Percentiles rank a stretch among this genome's conserved stretches.
Evolutionary conservation across 2,888 invertebrate genomes (phyloP).

Genomic region (Saturnia pavonia): DNA sequence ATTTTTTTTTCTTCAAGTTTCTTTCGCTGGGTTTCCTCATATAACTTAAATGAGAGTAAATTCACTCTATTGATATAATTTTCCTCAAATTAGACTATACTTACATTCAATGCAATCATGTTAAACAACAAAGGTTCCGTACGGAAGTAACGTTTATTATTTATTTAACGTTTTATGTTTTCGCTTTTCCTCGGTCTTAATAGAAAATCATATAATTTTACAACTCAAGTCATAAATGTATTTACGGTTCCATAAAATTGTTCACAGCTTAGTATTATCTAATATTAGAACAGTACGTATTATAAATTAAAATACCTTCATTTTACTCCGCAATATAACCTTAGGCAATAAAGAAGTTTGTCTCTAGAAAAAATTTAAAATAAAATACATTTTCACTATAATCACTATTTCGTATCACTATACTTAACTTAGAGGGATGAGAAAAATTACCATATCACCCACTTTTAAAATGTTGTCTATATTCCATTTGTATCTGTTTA

Average conservation of each 20-base stretch:
- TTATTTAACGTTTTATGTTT: background rate
- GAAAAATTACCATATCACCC: too few relatives aligned
- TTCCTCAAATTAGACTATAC: background rate
- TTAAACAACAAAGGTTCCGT: background rate
- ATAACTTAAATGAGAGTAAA: too few relatives aligned
- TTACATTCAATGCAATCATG: background rate
- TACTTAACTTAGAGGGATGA: too few relatives aligned
- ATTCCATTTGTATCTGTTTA: too few relatives aligned
- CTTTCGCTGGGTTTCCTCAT: too few relatives aligned
- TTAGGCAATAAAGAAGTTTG: background rate
- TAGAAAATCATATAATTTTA: constrained; percentile 5
- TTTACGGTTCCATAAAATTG: constrained; percentile 1
- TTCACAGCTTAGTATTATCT: background rate
- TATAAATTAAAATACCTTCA: background rate
- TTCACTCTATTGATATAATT: too few relatives aligned
- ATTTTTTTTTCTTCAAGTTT: too few relatives aligned
- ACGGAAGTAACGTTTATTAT: background rate
- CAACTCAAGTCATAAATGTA: background rate
- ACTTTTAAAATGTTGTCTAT: too few relatives aligned
- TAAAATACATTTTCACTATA: background rate
- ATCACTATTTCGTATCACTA: too few relatives aligned
- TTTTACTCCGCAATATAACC: background rate
- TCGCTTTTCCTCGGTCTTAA: background rate
- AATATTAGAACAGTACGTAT: background rate
- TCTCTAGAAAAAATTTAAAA: background rate